These are phyloP conservation scores for Cebus imitator DNA, from an alignment of 2,113 vertebrate genomes.

Conservation along the genomic window DNA sequence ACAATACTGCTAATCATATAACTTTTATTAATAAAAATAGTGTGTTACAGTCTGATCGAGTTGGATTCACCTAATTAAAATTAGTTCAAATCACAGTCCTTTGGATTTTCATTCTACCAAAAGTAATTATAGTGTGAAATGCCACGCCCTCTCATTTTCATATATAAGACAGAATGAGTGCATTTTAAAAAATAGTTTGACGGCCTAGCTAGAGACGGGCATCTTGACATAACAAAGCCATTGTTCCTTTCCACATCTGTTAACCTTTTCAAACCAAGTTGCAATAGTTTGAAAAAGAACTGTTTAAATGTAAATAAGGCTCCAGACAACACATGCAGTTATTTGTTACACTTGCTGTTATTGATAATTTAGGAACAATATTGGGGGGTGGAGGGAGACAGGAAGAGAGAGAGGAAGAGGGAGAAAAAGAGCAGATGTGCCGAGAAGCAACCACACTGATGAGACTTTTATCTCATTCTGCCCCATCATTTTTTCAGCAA, in stretches of 20 bases:
- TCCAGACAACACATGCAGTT: background rate
- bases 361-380: background rate
- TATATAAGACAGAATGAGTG: background rate
- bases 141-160: background rate
- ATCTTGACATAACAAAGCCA: background rate
- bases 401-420: background rate
- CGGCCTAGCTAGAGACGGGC: background rate
- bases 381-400: background rate
- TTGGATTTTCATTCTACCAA: background rate
- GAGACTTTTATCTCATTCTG: background rate
- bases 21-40: conserved; percentile 52
- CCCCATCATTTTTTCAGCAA: background rate
- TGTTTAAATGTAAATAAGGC: background rate
- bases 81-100: conserved; percentile 24
- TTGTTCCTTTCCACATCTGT: background rate
- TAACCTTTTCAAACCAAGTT: background rate
- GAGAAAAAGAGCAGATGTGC: background rate
- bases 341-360: background rate
- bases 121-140: background rate
- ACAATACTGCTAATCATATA: conserved; percentile 25
- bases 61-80: conserved; percentile 66
- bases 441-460: accelerated
- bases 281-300: background rate
- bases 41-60: background rate
- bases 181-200: background rate